Percentiles rank a stretch among this genome's conserved stretches.
These are phyloP conservation scores for Archips crataeganus DNA, from an alignment of 2,888 invertebrate species.

Conservation along the genomic window DNA sequence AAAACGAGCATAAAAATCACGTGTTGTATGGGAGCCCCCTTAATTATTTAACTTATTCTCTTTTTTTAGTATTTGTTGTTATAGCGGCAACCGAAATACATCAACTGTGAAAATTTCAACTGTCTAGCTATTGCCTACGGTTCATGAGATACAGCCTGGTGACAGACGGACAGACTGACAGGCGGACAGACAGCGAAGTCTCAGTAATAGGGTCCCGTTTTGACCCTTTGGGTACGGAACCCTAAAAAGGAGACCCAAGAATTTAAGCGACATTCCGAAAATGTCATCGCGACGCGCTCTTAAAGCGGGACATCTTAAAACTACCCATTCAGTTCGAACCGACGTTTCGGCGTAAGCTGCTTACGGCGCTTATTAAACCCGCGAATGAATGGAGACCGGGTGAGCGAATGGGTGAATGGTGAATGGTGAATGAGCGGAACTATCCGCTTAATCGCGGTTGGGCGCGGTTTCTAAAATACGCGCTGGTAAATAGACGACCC, in stretches of 20 bases:
- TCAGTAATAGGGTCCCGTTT: too few relatives aligned
- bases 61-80: too few relatives aligned
- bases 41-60: too few relatives aligned
- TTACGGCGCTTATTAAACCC: conserved; percentile 67
- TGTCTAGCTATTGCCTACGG: too few relatives aligned
- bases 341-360: conserved; percentile 67
- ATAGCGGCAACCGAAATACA: too few relatives aligned
- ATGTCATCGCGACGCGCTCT: conserved; percentile 4
- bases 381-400: conserved; percentile 48
- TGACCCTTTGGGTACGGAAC: too few relatives aligned
- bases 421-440: conserved; percentile 50
- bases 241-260: background rate
- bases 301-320: conserved; percentile 37
- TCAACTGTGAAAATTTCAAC: too few relatives aligned
- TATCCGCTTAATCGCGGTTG: conserved; percentile 52
- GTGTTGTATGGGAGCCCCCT: too few relatives aligned
- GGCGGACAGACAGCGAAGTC: too few relatives aligned
- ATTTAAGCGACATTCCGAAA: conserved; percentile 7
- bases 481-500: conserved; percentile 49
- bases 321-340: conserved; percentile 54
- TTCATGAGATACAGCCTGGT: too few relatives aligned
- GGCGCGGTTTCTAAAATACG: conserved; percentile 52
- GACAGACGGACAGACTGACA: too few relatives aligned
- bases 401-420: conserved; percentile 52
- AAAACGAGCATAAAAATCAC: too few relatives aligned